These are phyloP conservation scores for Zophobas morio DNA, from an alignment of 1,140 invertebrate species.

Conservation along the genomic window DNA sequence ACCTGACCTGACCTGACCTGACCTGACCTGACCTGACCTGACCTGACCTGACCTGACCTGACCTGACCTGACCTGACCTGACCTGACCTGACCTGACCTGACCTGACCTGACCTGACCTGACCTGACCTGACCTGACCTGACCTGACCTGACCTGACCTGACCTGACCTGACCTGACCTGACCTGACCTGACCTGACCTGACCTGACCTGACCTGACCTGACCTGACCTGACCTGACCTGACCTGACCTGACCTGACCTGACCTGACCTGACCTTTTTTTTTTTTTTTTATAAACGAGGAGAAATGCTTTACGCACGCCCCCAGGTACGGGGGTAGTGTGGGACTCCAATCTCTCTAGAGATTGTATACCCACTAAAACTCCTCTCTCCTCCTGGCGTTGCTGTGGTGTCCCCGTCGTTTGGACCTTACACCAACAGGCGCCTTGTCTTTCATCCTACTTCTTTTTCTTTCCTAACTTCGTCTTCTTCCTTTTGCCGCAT, in stretches of 20 bases:
- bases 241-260: conserved; percentile 29
- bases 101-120: conserved; percentile 31
- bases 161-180: conserved; percentile 31
- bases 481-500: too few species aligned
- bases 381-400: too few species aligned
- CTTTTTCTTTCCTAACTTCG: too few species aligned
- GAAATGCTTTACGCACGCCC: too few species aligned
- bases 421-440: too few species aligned
- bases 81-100: conserved; percentile 31
- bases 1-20: conserved; percentile 31
- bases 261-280: conserved; percentile 31
- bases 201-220: conserved; percentile 31
- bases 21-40: conserved; percentile 31
- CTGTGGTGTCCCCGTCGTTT: too few species aligned
- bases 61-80: conserved; percentile 31
- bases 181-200: conserved; percentile 31
- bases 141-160: conserved; percentile 31
- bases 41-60: conserved; percentile 31
- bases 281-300: too few species aligned
- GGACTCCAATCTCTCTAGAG: too few species aligned
- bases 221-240: conserved; percentile 23
- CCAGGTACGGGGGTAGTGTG: too few species aligned
- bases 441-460: too few species aligned
- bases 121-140: conserved; percentile 31
- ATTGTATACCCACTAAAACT: too few species aligned